Evolutionary conservation across 1,140 invertebrate genomes (phyloP).

Genomic region (Proales similis): DNA sequence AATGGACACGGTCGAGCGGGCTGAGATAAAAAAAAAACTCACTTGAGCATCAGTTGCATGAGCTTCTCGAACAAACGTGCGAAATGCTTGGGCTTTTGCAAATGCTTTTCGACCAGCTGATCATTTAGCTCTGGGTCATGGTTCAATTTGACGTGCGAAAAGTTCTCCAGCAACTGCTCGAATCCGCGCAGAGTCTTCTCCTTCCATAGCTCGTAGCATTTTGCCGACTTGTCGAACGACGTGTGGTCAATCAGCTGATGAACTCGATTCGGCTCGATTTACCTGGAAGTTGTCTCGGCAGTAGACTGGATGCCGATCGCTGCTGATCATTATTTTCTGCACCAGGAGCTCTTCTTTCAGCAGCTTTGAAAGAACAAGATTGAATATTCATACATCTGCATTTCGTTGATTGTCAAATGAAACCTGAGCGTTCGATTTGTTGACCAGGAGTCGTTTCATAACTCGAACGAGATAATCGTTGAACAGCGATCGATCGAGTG

Average conservation of each 20-base stretch:
- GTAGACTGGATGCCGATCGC: constrained; percentile 6
- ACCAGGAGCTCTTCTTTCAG: constrained; percentile 17
- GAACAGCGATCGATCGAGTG: background rate
- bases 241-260: background rate
- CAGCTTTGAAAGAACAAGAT: constrained; percentile 25
- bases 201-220: constrained; percentile 12
- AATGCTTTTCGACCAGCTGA: background rate
- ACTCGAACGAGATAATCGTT: constrained; percentile 9
- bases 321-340: background rate
- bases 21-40: background rate
- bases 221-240: background rate
- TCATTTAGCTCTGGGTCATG: background rate
- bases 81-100: background rate
- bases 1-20: too few relatives aligned
- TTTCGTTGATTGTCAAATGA: background rate
- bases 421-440: constrained; percentile 32
- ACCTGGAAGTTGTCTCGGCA: constrained; percentile 34
- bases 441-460: constrained; percentile 6
- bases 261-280: background rate
- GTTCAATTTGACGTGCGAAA: background rate
- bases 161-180: background rate
- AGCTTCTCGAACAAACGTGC: background rate
- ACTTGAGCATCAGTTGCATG: constrained; percentile 17
- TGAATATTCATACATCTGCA: background rate
- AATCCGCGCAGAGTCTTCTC: background rate